Evolutionary conservation across 2,797 vertebrate species (phyloP).

Genomic region (Haliaeetus albicilla): DNA sequence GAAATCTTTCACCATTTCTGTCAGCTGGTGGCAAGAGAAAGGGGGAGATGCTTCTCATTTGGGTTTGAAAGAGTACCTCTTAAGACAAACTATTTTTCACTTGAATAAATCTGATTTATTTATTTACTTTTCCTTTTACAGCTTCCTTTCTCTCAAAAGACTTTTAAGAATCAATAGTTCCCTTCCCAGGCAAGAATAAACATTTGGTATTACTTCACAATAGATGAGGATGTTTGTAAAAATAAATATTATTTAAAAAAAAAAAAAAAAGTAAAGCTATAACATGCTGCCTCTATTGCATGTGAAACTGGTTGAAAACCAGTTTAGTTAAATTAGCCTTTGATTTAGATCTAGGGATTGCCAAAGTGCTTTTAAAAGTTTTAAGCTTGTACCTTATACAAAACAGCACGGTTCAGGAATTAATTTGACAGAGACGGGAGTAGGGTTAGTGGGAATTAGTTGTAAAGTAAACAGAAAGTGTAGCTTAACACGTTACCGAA

Average conservation of each 20-base stretch:
- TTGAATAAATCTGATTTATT: background rate
- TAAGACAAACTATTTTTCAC: background rate
- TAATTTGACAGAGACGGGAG: background rate
- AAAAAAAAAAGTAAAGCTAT: background rate
- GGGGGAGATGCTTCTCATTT: background rate
- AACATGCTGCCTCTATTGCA: background rate
- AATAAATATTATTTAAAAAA: background rate
- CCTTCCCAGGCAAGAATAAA: background rate
- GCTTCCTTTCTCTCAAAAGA: background rate
- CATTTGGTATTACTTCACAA: background rate
- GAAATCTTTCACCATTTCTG: background rate
- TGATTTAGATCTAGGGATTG: background rate
- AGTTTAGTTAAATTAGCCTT: background rate
- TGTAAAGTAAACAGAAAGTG: background rate
- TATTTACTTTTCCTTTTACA: background rate
- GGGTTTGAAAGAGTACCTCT: background rate
- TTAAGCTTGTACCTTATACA: background rate
- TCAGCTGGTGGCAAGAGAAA: background rate
- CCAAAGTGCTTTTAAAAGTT: background rate
- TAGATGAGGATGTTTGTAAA: background rate
- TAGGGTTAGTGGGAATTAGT: background rate
- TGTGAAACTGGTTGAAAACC: background rate
- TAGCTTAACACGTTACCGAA: background rate
- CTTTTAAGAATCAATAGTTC: background rate
- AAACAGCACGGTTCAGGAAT: background rate